phyloP scores from a whole-genome alignment of 2,888 invertebrate genomes.

The Zaprionus obscuricornis region DNA sequence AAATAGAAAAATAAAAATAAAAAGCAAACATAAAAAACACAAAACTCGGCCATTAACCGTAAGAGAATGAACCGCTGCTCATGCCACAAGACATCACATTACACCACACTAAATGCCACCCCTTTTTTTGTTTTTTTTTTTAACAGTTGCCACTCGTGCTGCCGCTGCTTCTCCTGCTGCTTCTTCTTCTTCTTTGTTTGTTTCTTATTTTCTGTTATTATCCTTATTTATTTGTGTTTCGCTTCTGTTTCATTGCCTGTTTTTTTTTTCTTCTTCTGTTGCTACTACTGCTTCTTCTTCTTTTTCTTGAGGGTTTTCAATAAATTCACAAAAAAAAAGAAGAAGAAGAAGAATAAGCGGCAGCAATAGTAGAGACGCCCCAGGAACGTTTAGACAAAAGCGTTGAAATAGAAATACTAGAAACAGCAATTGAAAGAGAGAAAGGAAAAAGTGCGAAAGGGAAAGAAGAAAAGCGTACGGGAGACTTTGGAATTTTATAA shows the following conservation, averaged over 20 bases:
- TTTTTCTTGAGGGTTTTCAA: slow-evolving; percentile 46
- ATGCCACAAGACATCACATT: slow-evolving; percentile 29
- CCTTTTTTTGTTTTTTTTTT: slow-evolving; percentile 13
- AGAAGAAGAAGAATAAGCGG: not conserved
- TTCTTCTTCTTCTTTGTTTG: slow-evolving; percentile 4
- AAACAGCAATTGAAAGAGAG: no score
- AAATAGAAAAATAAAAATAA: no score
- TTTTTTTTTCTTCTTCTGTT: slow-evolving; percentile 6
- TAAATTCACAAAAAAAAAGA: slow-evolving; percentile 43
- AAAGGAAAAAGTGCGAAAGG: no score
- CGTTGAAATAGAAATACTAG: slow-evolving; percentile 12
- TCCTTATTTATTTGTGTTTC: slow-evolving; percentile 78
- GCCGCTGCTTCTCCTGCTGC: slow-evolving; percentile 14
- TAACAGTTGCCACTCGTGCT: slow-evolving; percentile 10
- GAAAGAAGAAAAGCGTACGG: no score
- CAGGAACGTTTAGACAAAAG: slow-evolving; percentile 40
- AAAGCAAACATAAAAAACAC: no score
- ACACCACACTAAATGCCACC: slow-evolving; percentile 14
- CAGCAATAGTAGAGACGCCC: no score
- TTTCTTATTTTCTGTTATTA: slow-evolving; percentile 51
- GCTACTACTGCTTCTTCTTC: slow-evolving; percentile 5
- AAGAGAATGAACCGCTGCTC: not conserved
- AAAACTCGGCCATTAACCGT: slow-evolving; percentile 28
- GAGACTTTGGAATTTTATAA: no score
- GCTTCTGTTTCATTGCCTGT: slow-evolving; percentile 59